Percentiles rank a stretch among this genome's conserved stretches.
These are phyloP conservation scores for Rhinichthys klamathensis DNA, from an alignment of 2,113 vertebrate genomes.

Conservation along the genomic window DNA sequence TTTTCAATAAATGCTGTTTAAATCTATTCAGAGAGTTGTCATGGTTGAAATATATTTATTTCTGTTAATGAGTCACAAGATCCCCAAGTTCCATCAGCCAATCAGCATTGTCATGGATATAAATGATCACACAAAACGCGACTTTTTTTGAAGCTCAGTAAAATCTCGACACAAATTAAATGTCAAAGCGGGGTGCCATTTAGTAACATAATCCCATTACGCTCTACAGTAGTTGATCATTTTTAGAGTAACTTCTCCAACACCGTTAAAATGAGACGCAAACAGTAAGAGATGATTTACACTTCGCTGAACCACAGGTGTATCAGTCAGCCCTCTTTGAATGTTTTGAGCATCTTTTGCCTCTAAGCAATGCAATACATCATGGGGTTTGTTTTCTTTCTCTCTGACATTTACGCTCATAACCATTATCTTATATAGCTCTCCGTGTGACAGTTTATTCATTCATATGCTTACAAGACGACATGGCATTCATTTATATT, in stretches of 20 bases:
- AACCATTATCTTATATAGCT: conserved; percentile 59
- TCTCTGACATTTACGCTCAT: conserved; percentile 64
- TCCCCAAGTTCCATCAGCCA: too few relatives aligned
- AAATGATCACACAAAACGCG: too few relatives aligned
- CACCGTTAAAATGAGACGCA: conserved; percentile 33
- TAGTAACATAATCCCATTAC: neutral
- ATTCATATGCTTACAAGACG: conserved; percentile 50
- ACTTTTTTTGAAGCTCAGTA: too few relatives aligned
- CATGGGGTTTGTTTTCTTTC: conserved; percentile 54
- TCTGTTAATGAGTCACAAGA: too few relatives aligned
- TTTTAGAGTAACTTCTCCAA: neutral
- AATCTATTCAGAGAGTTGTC: too few relatives aligned
- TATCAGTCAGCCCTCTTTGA: conserved; percentile 28
- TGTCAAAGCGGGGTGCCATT: neutral
- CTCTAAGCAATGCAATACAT: conserved; percentile 31
- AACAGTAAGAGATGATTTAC: conserved; percentile 33
- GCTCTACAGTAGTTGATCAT: neutral
- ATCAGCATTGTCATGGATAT: too few relatives aligned
- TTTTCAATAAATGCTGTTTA: too few relatives aligned
- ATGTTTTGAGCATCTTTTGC: conserved; percentile 21
- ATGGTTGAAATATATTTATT: too few relatives aligned
- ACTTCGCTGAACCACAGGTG: conserved; percentile 28
- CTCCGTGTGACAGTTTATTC: conserved; percentile 58
- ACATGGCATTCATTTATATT: conserved; percentile 49
- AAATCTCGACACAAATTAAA: neutral